Evolutionary conservation across 2,113 vertebrate species (phyloP).

Genomic region (Nycticryphes semicollaris): DNA sequence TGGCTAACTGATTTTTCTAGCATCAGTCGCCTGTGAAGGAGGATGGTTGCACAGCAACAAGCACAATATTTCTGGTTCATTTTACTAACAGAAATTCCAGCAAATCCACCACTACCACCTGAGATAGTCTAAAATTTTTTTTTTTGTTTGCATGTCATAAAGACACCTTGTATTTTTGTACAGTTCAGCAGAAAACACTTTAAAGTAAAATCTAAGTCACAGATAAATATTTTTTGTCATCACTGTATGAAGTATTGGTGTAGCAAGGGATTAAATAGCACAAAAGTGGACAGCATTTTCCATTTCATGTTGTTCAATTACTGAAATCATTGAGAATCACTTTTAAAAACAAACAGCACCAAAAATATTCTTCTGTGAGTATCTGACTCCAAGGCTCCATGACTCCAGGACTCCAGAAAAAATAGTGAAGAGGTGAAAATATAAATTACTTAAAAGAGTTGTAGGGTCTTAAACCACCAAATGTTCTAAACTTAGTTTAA

Average conservation of each 20-base stretch:
- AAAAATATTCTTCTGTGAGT: not conserved
- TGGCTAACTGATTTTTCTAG: not conserved
- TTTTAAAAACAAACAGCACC: not conserved
- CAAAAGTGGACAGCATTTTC: not conserved
- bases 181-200: not conserved
- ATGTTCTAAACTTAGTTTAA: not conserved
- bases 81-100: not conserved
- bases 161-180: not conserved
- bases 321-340: not conserved
- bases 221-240: not conserved
- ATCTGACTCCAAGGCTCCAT: not conserved
- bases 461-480: not conserved
- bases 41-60: not conserved
- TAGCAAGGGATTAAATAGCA: not conserved
- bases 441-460: not conserved
- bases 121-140: not conserved
- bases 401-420: not conserved
- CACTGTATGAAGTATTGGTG: not conserved
- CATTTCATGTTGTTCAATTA: not conserved
- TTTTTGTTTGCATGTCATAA: not conserved
- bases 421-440: not conserved
- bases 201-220: not conserved
- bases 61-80: not conserved
- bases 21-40: not conserved
- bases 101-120: not conserved